Evolutionary conservation across 2,797 vertebrate species (phyloP).

Genomic region (Adelosebastes latens): DNA sequence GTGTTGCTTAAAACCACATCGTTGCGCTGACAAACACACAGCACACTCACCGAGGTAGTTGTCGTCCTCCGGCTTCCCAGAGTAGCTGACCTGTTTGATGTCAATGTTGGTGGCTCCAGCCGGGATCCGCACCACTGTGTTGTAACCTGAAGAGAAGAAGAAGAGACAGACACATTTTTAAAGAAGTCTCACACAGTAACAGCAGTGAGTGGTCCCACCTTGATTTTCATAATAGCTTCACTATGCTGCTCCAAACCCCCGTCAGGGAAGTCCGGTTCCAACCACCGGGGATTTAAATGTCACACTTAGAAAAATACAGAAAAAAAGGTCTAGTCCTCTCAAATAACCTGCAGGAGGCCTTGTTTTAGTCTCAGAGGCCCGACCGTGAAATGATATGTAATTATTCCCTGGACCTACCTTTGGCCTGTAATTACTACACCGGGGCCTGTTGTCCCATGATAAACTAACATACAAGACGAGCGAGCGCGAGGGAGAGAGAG

Average conservation of each 20-base stretch:
- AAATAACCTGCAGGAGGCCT: conserved; percentile 73
- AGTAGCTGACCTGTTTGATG: conserved; percentile 95
- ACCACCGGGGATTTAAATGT: conserved; percentile 63
- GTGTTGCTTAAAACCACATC: conserved; percentile 16
- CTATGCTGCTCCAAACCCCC: conserved; percentile 43
- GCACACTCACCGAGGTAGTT: conserved; percentile 93
- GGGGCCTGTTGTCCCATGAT: conserved; percentile 63
- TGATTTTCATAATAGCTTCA: conserved; percentile 66
- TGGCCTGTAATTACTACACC: conserved; percentile 77
- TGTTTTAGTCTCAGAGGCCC: conserved; percentile 71
- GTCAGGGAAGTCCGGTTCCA: conserved; percentile 53
- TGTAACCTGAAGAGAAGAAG: conserved; percentile 87
- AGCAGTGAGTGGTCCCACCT: conserved; percentile 18
- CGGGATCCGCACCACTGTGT: conserved; percentile 92
- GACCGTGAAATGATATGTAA: conserved; percentile 75
- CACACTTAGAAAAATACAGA: conserved; percentile 65
- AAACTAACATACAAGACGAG: conserved; percentile 59
- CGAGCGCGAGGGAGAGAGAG: conserved; percentile 16
- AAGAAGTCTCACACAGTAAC: conserved; percentile 11
- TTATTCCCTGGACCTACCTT: conserved; percentile 73
- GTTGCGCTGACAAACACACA: background rate
- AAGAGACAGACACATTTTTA: background rate
- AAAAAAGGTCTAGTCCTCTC: conserved; percentile 60
- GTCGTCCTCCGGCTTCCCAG: conserved; percentile 95
- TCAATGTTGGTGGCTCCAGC: conserved; percentile 96